These are phyloP conservation scores for Caenorhabditis afra DNA, from an alignment of 2,888 invertebrate genomes.

Conservation along the genomic window DNA sequence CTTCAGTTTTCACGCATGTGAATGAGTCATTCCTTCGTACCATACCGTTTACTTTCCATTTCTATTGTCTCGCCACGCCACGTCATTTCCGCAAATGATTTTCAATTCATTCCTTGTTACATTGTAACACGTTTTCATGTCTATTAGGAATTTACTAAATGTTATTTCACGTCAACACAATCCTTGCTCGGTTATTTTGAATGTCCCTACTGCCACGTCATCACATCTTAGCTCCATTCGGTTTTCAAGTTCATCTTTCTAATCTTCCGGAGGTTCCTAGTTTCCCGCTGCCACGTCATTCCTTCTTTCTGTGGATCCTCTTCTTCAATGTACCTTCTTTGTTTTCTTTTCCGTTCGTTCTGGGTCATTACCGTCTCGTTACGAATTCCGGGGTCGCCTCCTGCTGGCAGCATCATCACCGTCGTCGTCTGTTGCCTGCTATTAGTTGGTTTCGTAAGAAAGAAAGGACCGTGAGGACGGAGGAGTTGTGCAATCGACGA, in stretches of 20 bases:
- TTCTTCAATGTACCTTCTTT: background rate
- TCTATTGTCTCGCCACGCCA: slow-evolving; percentile 6
- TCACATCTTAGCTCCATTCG: too few species aligned
- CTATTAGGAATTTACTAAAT: too few species aligned
- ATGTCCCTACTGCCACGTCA: too few species aligned
- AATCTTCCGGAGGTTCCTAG: too few species aligned
- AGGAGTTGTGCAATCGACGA: background rate
- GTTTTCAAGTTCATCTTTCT: too few species aligned
- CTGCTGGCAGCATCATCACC: background rate
- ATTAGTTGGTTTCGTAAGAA: background rate
- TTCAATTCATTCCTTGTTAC: too few species aligned
- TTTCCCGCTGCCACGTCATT: background rate
- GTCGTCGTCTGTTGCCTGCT: too few species aligned
- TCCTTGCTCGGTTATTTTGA: too few species aligned
- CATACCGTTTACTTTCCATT: background rate
- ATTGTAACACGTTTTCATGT: too few species aligned
- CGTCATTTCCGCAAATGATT: slow-evolving; percentile 11
- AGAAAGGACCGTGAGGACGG: background rate
- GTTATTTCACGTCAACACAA: too few species aligned
- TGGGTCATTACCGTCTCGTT: slow-evolving; percentile 26
- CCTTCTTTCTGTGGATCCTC: background rate
- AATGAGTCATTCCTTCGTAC: background rate
- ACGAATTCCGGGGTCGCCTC: background rate
- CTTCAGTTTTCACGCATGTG: slow-evolving; percentile 38
- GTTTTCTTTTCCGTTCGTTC: slow-evolving; percentile 21